Base-by-base conservation (phyloP, 2,888 invertebrate species). In the Sisyra terminalis region DNA sequence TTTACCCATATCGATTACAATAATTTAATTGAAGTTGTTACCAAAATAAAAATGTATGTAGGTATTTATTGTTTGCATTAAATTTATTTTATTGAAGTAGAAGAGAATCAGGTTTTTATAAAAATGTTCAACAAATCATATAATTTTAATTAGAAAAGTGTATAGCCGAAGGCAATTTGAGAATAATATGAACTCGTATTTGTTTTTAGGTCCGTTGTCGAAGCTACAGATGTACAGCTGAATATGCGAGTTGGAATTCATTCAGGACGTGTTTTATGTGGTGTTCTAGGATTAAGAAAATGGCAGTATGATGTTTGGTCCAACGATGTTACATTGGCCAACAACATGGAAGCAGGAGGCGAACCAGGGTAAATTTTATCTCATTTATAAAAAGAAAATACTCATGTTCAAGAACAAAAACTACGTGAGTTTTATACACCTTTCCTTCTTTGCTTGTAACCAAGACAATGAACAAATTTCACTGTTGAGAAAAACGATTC, bases 251-350 rank as follows among this genome's bases (percentile, higher is more conserved):
- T 92, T 43, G 92, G 90, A 46, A 86, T 92, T 47, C 90, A 92
- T 63, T 87, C 89, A 1, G 90, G 90, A 0, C 72, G 88, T 2
- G 90, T 90, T 42, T 65, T 90, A 38, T 89, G 90, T 58, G 90
- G 90, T 10, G 90, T 92, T 32, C 67, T 92, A 45, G 90, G 92
- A 0, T 70, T 89, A 41, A 72, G 86, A 48, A 89, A 90, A 64
- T 92, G 90, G 90, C 89, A 90, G 63, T 84, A 88, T 61, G 92
- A 92, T 59, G 90, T 92, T 7, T 90, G 89, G 87, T 86, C 87
- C 47, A 88, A 89, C 61, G 90, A 92, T 63, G 90, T 92, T 51
- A 88, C 86, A 1, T 67, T 87, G 44, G 87, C 88, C 29, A 88
- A 88, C 61, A 81, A 84, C 54, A 86, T 88, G 85, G 87, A 88